Conservation (phyloP, 2,888 invertebrate species). For the Cephonodes hylas region DNA sequence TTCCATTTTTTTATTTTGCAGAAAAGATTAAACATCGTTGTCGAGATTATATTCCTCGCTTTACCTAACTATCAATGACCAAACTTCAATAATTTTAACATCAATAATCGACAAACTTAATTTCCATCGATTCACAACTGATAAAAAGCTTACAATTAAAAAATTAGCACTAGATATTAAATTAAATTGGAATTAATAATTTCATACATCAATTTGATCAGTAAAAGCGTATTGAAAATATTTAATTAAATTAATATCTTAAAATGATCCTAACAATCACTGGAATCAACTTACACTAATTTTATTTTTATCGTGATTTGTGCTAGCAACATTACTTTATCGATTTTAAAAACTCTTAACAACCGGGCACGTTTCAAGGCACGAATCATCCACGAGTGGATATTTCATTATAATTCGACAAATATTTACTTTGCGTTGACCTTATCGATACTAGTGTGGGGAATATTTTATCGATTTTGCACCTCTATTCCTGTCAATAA, state of each 20-base stretch:
- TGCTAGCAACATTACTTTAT: background rate
- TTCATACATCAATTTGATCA: conserved; percentile 7
- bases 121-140: background rate
- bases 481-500: background rate
- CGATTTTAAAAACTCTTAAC: background rate
- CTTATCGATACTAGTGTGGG: background rate
- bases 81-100: background rate
- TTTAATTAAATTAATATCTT: background rate
- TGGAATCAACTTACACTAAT: conserved; percentile 2
- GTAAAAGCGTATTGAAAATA: conserved; percentile 9
- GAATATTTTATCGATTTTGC: background rate
- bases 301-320: conserved; percentile 1
- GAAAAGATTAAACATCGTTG: background rate
- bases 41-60: background rate
- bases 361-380: conserved; percentile 8
- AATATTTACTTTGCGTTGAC: background rate
- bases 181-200: conserved; percentile 4
- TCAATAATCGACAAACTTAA: background rate
- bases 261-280: background rate
- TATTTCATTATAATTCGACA: background rate
- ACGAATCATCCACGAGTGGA: background rate
- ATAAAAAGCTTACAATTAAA: background rate
- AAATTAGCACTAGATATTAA: background rate
- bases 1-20: too few species aligned
- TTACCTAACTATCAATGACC: background rate